Evolutionary conservation across 2,888 invertebrate genomes (phyloP).

Genomic region (Salpingus planirostris): DNA sequence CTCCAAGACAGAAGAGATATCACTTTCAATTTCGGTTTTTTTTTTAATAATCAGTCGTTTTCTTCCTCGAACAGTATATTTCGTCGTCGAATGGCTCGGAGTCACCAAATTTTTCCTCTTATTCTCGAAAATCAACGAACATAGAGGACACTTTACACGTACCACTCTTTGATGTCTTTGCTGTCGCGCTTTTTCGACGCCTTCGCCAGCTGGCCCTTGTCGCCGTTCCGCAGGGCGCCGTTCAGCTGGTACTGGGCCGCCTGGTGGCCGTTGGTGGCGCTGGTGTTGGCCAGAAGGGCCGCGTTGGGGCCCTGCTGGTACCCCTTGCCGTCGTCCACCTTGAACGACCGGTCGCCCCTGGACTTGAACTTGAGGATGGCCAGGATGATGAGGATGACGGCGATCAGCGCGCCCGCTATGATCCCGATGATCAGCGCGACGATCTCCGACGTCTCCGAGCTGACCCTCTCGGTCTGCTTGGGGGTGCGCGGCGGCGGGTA

Average conservation of each 20-base stretch:
- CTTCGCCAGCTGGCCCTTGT: slow-evolving; percentile 41
- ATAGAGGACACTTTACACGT: too few relatives aligned
- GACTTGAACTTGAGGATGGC: slow-evolving; percentile 82
- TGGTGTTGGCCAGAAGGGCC: slow-evolving; percentile 57
- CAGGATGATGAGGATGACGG: slow-evolving; percentile 81
- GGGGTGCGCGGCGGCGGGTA: slow-evolving; percentile 3
- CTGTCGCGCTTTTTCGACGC: slow-evolving; percentile 59
- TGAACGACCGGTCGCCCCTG: slow-evolving; percentile 83
- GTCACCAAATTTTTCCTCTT: too few relatives aligned
- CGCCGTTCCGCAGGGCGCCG: slow-evolving; percentile 46
- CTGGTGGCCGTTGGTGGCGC: slow-evolving; percentile 37
- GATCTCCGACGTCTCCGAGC: slow-evolving; percentile 62
- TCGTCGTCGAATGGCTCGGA: too few relatives aligned
- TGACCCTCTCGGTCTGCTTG: slow-evolving; percentile 46
- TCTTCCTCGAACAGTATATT: too few relatives aligned
- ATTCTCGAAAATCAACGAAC: too few relatives aligned
- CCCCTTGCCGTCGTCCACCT: slow-evolving; percentile 77
- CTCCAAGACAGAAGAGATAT: too few relatives aligned
- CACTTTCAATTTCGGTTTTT: too few relatives aligned
- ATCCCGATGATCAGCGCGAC: slow-evolving; percentile 77
- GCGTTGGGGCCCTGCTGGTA: slow-evolving; percentile 67
- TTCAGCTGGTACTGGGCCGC: slow-evolving; percentile 43
- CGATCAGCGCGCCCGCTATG: slow-evolving; percentile 84
- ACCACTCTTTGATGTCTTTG: slow-evolving; percentile 95
- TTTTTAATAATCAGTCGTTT: too few relatives aligned